Percentiles rank a stretch among this genome's conserved stretches.
phyloP scores from a whole-genome alignment of 2,888 invertebrate species.

The Exocentrus adspersus region DNA sequence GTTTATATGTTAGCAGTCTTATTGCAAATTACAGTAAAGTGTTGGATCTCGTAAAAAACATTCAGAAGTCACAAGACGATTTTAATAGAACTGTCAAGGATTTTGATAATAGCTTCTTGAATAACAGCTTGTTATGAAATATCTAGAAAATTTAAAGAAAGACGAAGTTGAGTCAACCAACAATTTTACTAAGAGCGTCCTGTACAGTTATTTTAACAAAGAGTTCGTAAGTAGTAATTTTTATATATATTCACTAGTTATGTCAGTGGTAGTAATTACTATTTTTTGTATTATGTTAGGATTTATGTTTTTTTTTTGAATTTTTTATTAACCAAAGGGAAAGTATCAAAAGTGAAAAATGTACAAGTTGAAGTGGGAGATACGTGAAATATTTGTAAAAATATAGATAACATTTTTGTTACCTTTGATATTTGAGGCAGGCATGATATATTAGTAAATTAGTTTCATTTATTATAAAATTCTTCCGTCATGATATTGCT shows the following conservation, averaged over 20 bases:
- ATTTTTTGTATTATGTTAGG: too few species aligned
- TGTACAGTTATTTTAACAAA: conserved; percentile 22
- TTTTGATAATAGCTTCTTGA: conserved; percentile 19
- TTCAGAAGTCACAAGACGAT: neutral
- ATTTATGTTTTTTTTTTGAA: too few species aligned
- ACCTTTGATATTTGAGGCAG: too few species aligned
- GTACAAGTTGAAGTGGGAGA: too few species aligned
- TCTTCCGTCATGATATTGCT: too few species aligned
- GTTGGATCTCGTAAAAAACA: neutral
- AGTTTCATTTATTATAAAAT: too few species aligned
- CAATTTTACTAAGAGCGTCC: conserved; percentile 11
- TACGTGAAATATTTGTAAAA: too few species aligned
- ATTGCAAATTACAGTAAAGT: neutral
- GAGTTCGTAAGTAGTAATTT: conserved; percentile 1
- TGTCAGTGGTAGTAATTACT: too few species aligned
- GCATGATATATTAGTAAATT: too few species aligned
- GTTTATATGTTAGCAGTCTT: conserved; percentile 10
- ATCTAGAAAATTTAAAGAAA: conserved; percentile 15
- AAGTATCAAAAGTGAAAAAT: too few species aligned
- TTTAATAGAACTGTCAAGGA: conserved; percentile 3
- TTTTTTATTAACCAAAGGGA: too few species aligned
- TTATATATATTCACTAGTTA: neutral
- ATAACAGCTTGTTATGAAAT: conserved; percentile 23
- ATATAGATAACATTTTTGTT: too few species aligned
- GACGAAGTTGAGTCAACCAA: conserved; percentile 8